These are phyloP conservation scores for Bubo bubo DNA, from an alignment of 2,113 vertebrate species.

Conservation along the genomic window DNA sequence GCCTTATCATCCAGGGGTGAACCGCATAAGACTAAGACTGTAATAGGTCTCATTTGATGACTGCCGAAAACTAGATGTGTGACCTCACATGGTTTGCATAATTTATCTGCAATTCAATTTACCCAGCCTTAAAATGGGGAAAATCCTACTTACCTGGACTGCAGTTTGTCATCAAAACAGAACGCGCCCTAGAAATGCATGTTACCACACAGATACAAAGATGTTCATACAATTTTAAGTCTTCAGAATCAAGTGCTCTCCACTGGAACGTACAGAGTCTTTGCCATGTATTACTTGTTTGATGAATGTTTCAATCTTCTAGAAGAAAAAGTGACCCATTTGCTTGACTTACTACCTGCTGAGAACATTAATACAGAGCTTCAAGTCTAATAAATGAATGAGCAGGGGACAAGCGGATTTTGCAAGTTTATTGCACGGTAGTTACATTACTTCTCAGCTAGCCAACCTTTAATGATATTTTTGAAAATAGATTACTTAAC, in stretches of 20 bases:
- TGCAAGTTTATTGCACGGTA: constrained; percentile 9
- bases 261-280: not conserved
- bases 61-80: not conserved
- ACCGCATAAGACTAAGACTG: not conserved
- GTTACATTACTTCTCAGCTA: constrained; percentile 32
- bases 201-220: not conserved
- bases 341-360: constrained; percentile 44
- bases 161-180: constrained; percentile 10
- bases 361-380: not conserved
- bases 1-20: not conserved
- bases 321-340: constrained; percentile 21
- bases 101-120: not conserved
- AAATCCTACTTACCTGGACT: constrained; percentile 50
- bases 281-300: not conserved
- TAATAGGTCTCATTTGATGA: not conserved
- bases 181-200: not conserved
- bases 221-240: not conserved
- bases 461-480: not conserved
- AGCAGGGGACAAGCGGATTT: constrained; percentile 5
- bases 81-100: constrained; percentile 11
- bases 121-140: not conserved
- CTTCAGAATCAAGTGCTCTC: constrained; percentile 20
- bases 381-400: constrained; percentile 12
- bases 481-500: not conserved
- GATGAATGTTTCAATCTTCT: constrained; percentile 4